Base-by-base conservation (phyloP, 2,113 vertebrate genomes). In the Hippocampus mohnikei region DNA sequence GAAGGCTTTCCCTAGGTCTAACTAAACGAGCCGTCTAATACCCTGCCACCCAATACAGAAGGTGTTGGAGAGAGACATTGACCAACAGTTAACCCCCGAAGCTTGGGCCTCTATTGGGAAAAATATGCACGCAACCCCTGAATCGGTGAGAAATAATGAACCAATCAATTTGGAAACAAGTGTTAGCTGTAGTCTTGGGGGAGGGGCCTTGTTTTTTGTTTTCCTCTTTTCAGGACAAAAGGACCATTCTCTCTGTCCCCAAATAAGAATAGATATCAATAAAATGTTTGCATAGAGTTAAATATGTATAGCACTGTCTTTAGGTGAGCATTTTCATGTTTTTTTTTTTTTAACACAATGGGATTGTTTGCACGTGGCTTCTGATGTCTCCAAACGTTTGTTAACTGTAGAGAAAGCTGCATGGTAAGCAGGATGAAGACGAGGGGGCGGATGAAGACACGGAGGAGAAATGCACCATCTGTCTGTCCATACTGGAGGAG, bases 401-500 rank as follows among this genome's bases (percentile, higher is more conserved):
- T 89, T 89, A 84, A 92, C 80, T 92, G 94, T 96, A 99, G 97
- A 98, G 97, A 93, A 98, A 98, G 96, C 95, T 98, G 91, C 96
- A 95, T 81, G 94, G 94, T 87, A 98, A 98, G 88, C 94, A 98
- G 89, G 96, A 99, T 66, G 96, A 95, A 63, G 96, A 98, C 62
- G 95, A 97, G 90, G 95, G 93, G 59, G 95, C 95, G 67, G 97
- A 99, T 72, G 97, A 98, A 90, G 97, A 98, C 84, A 98, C 96
- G 3, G 97, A 98, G 90, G 97, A 99, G 89, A 98, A 99, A 80
- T 99, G 97, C 90, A 99, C 97, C 88, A 99, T 99, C 90, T 99
- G 97, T 90, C 92, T 99, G 87, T 99, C 97, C 79, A 95, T 98
- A 91, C 88, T 99, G 92, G 97, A 99, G 91, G 97, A 99, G 91